Base-by-base conservation (phyloP, 2,888 invertebrate genomes). In the Dryomyza anilis region DNA sequence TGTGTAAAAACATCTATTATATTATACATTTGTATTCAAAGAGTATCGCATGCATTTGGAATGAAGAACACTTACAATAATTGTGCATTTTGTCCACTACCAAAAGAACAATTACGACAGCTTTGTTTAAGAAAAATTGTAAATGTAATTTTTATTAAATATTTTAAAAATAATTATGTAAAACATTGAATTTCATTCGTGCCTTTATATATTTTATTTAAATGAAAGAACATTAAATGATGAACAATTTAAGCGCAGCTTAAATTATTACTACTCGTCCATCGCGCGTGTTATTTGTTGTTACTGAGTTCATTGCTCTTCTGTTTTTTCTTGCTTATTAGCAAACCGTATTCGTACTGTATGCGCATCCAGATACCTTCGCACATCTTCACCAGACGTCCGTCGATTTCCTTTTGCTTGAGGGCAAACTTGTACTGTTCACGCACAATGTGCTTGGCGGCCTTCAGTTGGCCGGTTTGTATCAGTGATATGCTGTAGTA, bases 401-500 rank as follows among this genome's bases (percentile, higher is more conserved):
- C 84, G 77, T 95, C 94, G 29, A 69, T 67, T 63, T 77, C 76
- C 39, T 73, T 69, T 29, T 78, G 71, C 23, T 73, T 68, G 59
- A 77, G 82, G 0, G 86, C 86, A 69, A 84, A 84, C 45, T 76
- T 69, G 76, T 86, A 88, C 72, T 89, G 87, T 30, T 77, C 69
- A 29, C 85, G 81, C 30, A 93, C 87, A 60, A 94, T 87, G 50
- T 84, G 78, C 70, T 87, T 87, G 0, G 94, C 89, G 36, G 82
- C 74, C 69, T 86, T 87, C 4, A 93, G 86, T 48, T 87, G 82
- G 0, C 91, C 91, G 70, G 89, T 88, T 83, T 98, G 98, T 65
- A 97, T 91, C 25, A 93, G 85, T 73, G 96, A 95, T 63, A 97
- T 86, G 36, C 95, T 93, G 62, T 91, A 89, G 81, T 94, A 98